Percentiles rank a stretch among this genome's conserved stretches.
phyloP scores from a whole-genome alignment of 2,888 invertebrate genomes.

The Drosophila peninsularis region DNA sequence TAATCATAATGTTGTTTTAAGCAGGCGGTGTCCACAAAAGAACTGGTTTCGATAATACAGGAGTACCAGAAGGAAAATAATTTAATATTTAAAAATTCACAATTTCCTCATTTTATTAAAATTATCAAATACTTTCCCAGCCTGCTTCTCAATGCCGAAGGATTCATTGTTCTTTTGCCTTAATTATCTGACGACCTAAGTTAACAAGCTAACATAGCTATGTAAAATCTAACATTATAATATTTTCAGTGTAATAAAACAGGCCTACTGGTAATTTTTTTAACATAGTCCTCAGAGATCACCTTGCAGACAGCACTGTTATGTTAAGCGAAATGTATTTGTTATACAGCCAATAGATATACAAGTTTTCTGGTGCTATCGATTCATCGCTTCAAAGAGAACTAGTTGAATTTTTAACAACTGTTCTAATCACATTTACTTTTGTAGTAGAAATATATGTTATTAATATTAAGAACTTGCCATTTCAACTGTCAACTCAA shows the following conservation, averaged over 20 bases:
- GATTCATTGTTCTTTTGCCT: constrained; percentile 21
- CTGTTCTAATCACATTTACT: not conserved
- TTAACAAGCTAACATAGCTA: constrained; percentile 4
- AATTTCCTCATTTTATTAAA: constrained; percentile 55
- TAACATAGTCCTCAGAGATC: not conserved
- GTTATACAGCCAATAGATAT: constrained; percentile 3
- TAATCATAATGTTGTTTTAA: not conserved
- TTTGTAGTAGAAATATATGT: not conserved
- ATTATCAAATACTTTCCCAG: constrained; percentile 52
- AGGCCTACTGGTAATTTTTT: not conserved
- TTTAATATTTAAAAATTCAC: constrained; percentile 45
- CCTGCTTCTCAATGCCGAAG: constrained; percentile 50
- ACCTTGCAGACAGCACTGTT: constrained; percentile 5
- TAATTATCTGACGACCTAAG: not conserved
- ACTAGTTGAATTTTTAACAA: not conserved
- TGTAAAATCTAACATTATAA: not conserved
- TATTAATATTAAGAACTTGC: not conserved
- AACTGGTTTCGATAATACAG: constrained; percentile 39
- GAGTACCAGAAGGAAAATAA: constrained; percentile 45
- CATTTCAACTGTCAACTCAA: not conserved
- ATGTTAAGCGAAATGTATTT: not conserved
- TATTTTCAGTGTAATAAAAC: not conserved
- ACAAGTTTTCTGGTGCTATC: not conserved
- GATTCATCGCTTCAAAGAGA: not conserved
- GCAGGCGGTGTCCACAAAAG: constrained; percentile 14